Conservation (phyloP, 2,797 vertebrate species). For the Cyclura pinguis region DNA sequence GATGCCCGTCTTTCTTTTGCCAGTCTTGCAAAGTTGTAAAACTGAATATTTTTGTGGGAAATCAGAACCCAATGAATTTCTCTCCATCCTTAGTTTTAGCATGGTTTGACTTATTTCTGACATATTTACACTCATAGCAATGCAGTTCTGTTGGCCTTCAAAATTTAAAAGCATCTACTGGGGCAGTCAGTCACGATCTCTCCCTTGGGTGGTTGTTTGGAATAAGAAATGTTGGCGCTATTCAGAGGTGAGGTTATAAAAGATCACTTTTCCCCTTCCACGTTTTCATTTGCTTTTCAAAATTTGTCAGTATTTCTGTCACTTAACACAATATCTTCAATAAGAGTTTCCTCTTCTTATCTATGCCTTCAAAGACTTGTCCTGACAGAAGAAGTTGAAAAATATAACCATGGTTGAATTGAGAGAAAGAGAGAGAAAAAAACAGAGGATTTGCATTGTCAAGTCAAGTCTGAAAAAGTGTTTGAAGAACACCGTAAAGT, state of each 20-base stretch:
- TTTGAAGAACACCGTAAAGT: constrained; percentile 13
- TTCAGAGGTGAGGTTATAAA: background rate
- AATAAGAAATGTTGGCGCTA: background rate
- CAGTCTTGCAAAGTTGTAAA: background rate
- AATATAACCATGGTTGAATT: background rate
- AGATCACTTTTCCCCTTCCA: background rate
- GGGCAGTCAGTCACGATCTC: background rate
- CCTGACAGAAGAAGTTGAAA: constrained; percentile 3
- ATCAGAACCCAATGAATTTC: background rate
- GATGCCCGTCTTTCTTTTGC: background rate
- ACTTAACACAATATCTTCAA: constrained; percentile 10
- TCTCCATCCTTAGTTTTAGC: background rate
- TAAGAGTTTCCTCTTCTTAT: background rate
- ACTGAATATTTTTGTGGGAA: background rate
- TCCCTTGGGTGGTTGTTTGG: background rate
- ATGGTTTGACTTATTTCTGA: background rate
- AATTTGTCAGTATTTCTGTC: background rate
- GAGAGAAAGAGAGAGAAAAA: background rate
- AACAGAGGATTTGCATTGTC: background rate
- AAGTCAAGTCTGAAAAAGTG: background rate
- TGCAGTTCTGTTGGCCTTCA: background rate
- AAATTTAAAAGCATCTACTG: background rate
- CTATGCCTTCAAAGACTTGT: background rate
- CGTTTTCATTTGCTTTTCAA: constrained; percentile 6
- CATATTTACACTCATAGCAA: background rate